phyloP scores from a whole-genome alignment of 2,113 vertebrate species.

The Ameiurus melas region DNA sequence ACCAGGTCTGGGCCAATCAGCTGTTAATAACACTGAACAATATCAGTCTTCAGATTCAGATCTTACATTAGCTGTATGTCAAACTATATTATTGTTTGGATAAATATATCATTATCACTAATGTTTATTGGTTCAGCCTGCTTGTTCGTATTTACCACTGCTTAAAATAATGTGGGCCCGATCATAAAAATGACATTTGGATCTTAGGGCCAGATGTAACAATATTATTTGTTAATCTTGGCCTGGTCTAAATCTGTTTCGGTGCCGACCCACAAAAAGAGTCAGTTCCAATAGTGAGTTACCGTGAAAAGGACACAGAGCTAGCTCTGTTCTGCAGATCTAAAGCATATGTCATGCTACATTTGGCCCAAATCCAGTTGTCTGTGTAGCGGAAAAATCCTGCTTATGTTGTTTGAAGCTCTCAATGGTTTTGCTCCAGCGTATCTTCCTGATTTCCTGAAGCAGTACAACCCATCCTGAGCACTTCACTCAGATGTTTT shows the following conservation, averaged over 20 bases:
- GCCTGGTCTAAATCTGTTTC: neutral
- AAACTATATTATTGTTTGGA: neutral
- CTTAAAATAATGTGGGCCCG: neutral
- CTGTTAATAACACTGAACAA: neutral
- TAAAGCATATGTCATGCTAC: neutral
- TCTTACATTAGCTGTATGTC: neutral
- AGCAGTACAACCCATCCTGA: neutral
- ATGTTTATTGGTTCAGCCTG: neutral
- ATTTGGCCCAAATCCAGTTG: too few species aligned
- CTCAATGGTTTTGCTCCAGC: neutral
- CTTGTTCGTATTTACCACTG: neutral
- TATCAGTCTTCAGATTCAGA: neutral
- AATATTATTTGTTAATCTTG: neutral
- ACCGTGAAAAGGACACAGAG: neutral
- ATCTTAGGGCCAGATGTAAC: neutral
- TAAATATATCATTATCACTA: conserved; percentile 3
- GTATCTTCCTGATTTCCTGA: neutral
- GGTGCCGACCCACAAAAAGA: neutral
- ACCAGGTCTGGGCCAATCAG: neutral
- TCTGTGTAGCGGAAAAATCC: neutral
- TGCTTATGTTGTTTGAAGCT: neutral
- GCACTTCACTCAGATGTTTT: neutral
- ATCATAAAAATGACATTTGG: neutral
- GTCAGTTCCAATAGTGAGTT: neutral
- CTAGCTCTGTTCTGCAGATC: neutral